Base-by-base conservation (phyloP, 2,888 invertebrate genomes). In the Phortica okadai region DNA sequence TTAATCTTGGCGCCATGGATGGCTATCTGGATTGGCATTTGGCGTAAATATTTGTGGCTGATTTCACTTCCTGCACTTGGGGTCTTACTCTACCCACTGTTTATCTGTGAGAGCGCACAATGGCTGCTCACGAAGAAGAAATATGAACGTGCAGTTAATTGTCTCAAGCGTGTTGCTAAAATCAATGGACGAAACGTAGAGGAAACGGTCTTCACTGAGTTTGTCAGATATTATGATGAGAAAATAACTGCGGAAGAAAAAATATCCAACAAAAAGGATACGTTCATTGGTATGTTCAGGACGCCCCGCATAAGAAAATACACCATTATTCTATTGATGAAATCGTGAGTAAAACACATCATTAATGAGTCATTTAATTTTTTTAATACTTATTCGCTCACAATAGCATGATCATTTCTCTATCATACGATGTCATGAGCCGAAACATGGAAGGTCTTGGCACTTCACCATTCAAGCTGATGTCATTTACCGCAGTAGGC, bases 81-180 rank as follows among this genome's bases (percentile, higher is more conserved):
- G 1, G 91, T 93, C 6, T 84, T 93, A 25, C 58, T 86, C 0
- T 93, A 92, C 83, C 93, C 93, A 44, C 90, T 92, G 14, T 81
- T 93, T n/a, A 91, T 92, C 2, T 93, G 93, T 6, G 94, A 94
- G 88, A 94, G 94, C 82, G 93, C 93, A 0, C 92, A 93, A 82
- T 94, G 94, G 94, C 84, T 94, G 44, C 89, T 94, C n/a, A 93
- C 93, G 77, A 92, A 92, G 82, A 92, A 93, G 0, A 88, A 91
- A 74, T 90, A 91, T 3, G 91, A 92, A 14, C 89, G 92, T 74
- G 93, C 94, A 0, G 91, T 93, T 2, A 80, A 87, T 10, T 93
- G 93, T 78, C 92, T 93, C 78, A 90, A 91, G 77, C 90, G 90
- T 76, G 93, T 94, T 21, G 94, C 94, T 1, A 91, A 90, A 80